These are phyloP conservation scores for Brachyalestes nurse DNA, from an alignment of 2,797 vertebrate genomes.

Conservation along the genomic window DNA sequence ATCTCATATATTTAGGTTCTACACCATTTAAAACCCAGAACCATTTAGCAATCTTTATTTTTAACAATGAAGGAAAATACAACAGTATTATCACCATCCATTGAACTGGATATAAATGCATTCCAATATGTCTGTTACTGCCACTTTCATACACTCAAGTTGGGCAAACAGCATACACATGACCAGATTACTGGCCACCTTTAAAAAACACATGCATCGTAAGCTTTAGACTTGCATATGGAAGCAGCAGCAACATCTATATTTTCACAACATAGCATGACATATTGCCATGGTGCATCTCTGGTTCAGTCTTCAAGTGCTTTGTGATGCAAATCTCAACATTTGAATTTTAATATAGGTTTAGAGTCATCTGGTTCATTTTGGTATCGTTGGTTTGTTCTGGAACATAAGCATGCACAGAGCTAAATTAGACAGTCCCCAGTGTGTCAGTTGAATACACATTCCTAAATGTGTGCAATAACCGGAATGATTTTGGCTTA, in stretches of 20 bases:
- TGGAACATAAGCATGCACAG: slow-evolving; percentile 11
- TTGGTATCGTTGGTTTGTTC: slow-evolving; percentile 12
- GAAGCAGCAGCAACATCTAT: slow-evolving; percentile 70
- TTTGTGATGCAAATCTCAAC: background rate
- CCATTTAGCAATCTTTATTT: slow-evolving; percentile 15
- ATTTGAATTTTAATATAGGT: background rate
- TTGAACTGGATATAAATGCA: slow-evolving; percentile 55
- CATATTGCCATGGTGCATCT: background rate
- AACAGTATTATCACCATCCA: slow-evolving; percentile 39
- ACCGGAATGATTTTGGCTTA: background rate
- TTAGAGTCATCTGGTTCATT: background rate
- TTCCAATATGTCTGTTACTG: slow-evolving; percentile 58
- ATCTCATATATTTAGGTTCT: background rate
- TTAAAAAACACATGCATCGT: slow-evolving; percentile 68
- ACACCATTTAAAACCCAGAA: background rate
- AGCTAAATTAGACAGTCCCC: background rate
- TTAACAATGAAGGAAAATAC: background rate
- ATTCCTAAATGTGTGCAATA: slow-evolving; percentile 22
- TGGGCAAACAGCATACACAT: slow-evolving; percentile 61
- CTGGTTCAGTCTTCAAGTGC: slow-evolving; percentile 10
- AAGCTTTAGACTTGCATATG: slow-evolving; percentile 63
- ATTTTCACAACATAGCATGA: slow-evolving; percentile 15
- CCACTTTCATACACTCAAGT: slow-evolving; percentile 71
- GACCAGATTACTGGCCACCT: slow-evolving; percentile 64
- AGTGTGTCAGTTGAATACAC: background rate